A percentile compares a stretch with the other conserved stretches of the same genome.
These are phyloP conservation scores for Reinhardtius hippoglossoides DNA, from an alignment of 2,113 vertebrate genomes.

Conservation along the genomic window DNA sequence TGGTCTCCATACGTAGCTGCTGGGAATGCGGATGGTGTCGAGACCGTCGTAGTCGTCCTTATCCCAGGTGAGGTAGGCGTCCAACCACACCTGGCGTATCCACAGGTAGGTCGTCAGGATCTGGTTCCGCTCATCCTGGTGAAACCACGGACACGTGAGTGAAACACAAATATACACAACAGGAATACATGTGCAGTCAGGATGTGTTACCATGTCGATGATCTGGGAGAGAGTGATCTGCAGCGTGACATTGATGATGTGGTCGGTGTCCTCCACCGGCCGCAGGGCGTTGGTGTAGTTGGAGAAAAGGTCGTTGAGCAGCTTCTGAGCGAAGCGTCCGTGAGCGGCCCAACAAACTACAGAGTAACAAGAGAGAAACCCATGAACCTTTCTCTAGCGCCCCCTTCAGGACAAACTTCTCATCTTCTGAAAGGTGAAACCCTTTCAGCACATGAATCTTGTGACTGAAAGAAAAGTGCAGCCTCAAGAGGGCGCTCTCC, in stretches of 20 bases:
- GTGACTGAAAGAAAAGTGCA: background rate
- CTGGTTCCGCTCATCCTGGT: slow-evolving; percentile 82
- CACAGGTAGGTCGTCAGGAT: slow-evolving; percentile 87
- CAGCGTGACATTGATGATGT: slow-evolving; percentile 90
- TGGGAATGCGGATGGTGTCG: slow-evolving; percentile 90
- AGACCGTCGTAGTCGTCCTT: slow-evolving; percentile 88
- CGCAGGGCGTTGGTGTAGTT: slow-evolving; percentile 91
- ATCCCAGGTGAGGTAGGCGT: slow-evolving; percentile 89
- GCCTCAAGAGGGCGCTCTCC: background rate
- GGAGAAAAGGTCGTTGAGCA: slow-evolving; percentile 87
- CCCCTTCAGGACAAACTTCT: background rate
- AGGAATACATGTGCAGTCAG: background rate
- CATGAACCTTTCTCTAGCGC: background rate
- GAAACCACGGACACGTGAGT: background rate
- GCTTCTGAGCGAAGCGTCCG: slow-evolving; percentile 86
- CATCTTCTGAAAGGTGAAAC: background rate
- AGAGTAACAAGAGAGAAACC: background rate
- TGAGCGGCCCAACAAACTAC: slow-evolving; percentile 83
- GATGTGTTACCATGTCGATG: slow-evolving; percentile 90
- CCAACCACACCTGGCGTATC: slow-evolving; percentile 92
- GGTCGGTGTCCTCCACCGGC: slow-evolving; percentile 89
- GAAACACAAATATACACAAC: background rate
- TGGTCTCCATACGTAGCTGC: slow-evolving; percentile 90
- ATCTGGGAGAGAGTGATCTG: slow-evolving; percentile 94
- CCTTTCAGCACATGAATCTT: too few species aligned